These are phyloP conservation scores for Saturnia japonica DNA, from an alignment of 2,888 invertebrate species.

Conservation along the genomic window DNA sequence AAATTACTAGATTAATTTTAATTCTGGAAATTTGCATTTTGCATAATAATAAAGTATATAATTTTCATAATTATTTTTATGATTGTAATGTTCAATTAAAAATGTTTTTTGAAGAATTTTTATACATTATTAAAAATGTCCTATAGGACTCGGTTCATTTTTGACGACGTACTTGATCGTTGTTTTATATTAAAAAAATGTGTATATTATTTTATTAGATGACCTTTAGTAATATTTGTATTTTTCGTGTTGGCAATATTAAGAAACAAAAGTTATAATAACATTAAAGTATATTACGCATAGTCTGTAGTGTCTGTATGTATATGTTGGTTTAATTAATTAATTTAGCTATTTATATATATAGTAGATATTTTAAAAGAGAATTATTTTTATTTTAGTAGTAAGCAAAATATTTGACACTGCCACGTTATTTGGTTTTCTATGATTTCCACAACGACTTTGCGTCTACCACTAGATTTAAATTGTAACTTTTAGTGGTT, in stretches of 20 bases:
- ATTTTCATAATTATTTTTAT: too few species aligned
- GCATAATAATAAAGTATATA: too few species aligned
- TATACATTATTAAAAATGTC: too few species aligned
- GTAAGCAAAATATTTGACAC: constrained; percentile 14
- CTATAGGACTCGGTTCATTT: not conserved
- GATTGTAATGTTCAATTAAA: not conserved
- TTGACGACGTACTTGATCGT: not conserved
- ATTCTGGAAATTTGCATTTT: too few species aligned
- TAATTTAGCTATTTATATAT: not conserved
- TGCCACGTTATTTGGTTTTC: not conserved
- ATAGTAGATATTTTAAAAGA: not conserved
- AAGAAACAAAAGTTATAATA: not conserved
- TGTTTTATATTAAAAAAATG: not conserved
- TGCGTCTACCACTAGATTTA: not conserved
- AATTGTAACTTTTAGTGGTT: too few species aligned
- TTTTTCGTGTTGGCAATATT: constrained; percentile 11
- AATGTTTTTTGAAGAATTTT: not conserved
- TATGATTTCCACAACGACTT: not conserved
- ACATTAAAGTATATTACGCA: not conserved
- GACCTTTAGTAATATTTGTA: not conserved
- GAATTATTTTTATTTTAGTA: not conserved
- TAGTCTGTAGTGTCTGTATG: constrained; percentile 5
- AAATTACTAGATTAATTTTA: too few species aligned
- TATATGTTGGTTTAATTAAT: constrained; percentile 15
- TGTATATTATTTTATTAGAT: not conserved